Evolutionary conservation across 2,113 vertebrate species (phyloP).

Genomic region (Strix uralensis): DNA sequence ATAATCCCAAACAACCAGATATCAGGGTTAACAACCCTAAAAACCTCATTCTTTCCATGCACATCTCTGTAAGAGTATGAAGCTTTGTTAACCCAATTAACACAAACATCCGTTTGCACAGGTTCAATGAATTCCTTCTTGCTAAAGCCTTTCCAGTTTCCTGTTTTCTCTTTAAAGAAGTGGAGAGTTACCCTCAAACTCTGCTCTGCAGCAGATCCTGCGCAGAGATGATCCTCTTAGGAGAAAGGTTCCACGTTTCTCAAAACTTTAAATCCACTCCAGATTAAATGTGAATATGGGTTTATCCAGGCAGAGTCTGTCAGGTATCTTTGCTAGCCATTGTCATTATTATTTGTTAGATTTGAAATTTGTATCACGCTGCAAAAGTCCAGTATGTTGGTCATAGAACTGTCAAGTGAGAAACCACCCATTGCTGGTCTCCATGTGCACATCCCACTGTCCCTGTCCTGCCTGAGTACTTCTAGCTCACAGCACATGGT

Average conservation of each 20-base stretch:
- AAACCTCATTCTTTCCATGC: rapidly evolving
- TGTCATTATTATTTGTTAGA: not conserved
- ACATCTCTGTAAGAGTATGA: not conserved
- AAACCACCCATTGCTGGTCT: not conserved
- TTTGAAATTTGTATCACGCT: not conserved
- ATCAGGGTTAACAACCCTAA: not conserved
- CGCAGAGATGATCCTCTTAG: not conserved
- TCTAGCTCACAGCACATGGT: not conserved
- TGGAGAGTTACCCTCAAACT: not conserved
- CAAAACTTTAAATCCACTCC: not conserved
- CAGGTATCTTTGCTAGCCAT: not conserved
- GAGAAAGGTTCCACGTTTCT: not conserved
- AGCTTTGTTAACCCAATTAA: not conserved
- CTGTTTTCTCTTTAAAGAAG: not conserved
- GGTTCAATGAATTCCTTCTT: not conserved
- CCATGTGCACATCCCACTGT: not conserved
- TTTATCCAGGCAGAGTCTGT: not conserved
- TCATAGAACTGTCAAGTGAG: not conserved
- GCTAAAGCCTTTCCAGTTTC: not conserved
- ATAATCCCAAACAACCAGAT: not conserved
- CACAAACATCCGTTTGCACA: not conserved
- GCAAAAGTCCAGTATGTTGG: not conserved
- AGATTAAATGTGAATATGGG: not conserved
- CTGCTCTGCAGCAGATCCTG: not conserved
- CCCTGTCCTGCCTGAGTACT: not conserved